Conservation (phyloP, 2,888 invertebrate genomes). For the Leptodirus hochenwartii region DNA sequence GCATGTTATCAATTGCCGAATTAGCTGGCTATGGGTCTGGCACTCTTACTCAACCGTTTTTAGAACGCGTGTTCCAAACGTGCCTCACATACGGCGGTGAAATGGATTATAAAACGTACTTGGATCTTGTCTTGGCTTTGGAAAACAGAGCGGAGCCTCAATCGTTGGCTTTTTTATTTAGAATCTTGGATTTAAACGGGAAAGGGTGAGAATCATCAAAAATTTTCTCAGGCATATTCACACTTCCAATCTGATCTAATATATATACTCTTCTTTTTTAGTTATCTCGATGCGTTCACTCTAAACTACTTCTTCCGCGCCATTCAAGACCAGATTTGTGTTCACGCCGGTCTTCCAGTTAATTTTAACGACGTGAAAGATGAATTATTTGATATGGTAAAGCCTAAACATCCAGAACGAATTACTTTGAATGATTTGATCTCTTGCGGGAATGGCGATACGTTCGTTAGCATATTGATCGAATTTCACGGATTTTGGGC, state of each 20-base stretch:
- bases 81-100: slow-evolving; percentile 88
- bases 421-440: slow-evolving; percentile 80
- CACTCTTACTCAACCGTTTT: slow-evolving; percentile 75
- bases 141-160: slow-evolving; percentile 87
- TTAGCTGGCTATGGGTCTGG: slow-evolving; percentile 79
- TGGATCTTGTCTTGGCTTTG: slow-evolving; percentile 83
- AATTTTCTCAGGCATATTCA: no score
- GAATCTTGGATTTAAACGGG: slow-evolving; percentile 77
- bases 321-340: slow-evolving; percentile 78
- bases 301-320: slow-evolving; percentile 87
- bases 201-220: no score
- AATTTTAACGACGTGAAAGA: slow-evolving; percentile 90
- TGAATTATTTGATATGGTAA: slow-evolving; percentile 96
- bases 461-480: slow-evolving; percentile 81
- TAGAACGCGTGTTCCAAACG: slow-evolving; percentile 87
- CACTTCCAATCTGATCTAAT: no score
- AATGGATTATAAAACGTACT: slow-evolving; percentile 94
- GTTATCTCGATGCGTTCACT: slow-evolving; percentile 75
- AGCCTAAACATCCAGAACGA: slow-evolving; percentile 63
- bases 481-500: slow-evolving; percentile 96
- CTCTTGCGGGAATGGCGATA: slow-evolving; percentile 78
- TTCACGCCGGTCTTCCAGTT: slow-evolving; percentile 77
- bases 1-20: slow-evolving; percentile 86
- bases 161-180: slow-evolving; percentile 77
- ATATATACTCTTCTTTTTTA: no score